Base-by-base conservation (phyloP, 2,113 vertebrate genomes). In the Pygathrix nemaeus region DNA sequence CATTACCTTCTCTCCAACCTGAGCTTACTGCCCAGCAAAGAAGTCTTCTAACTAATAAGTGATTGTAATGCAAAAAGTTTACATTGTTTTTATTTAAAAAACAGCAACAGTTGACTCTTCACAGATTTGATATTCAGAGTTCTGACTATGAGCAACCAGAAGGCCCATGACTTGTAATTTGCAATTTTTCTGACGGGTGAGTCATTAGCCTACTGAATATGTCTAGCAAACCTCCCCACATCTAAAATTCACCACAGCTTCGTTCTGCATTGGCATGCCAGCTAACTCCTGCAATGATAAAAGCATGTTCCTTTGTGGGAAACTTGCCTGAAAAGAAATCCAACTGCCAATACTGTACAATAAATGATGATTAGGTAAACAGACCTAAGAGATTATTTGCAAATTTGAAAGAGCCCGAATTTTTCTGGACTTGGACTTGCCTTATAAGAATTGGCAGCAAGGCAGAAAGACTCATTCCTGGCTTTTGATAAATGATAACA, bases 301-400 rank as follows among this genome's bases (percentile, higher is more conserved):
- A 97, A 94, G 88, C 95, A 90, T 64, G 50, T 66, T 93, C 95
- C 84, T 95, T 70, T 83, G 52, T 87, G 59, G 78, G 57, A 94
- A 59, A 18, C 52, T 80, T 78, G 82, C 72, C 95, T 85, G 89
- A 88, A 84, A 92, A 90, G 88, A 97, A 95, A 93, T 66, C 64
- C 64, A 93, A 9, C 66, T 80, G 72, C 68, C 93, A 91, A 93
- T 93, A 61, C 70, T 92, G 4, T 96, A 59, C 76, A 94, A 86
- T 93, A 96, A 95, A 79, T 78, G 48, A 76, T 84, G 61, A 92
- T 90, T 82, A 75, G 72, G 23, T 95, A 90, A 96, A 84, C 66
- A 96, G 72, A 96, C 45, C 82, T 91, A 93, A 96, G 66, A 93
- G 95, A 81, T 88, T 81, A 94, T 93, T 90, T 95, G 86, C 50